Conservation (phyloP, 2,888 invertebrate genomes). For the Nephrotoma guestfalica region DNA sequence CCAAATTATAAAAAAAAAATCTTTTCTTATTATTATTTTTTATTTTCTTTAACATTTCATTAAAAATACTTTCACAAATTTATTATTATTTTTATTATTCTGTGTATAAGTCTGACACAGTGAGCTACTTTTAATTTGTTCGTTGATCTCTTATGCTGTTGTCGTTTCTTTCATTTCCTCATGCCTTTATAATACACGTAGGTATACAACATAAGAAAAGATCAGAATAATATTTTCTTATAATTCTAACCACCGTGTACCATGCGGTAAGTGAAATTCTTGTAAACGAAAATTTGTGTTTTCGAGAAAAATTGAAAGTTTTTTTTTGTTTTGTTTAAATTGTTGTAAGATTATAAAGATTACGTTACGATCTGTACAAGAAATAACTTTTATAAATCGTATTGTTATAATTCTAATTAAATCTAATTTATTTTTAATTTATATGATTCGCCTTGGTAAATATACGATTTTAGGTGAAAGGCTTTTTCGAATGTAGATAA, state of each 20-base stretch:
- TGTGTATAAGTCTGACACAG: background rate
- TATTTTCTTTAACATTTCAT: background rate
- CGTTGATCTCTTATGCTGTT: constrained; percentile 3
- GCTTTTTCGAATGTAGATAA: background rate
- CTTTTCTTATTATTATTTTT: background rate
- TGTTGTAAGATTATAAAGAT: background rate
- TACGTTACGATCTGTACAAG: background rate
- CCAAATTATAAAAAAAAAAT: background rate
- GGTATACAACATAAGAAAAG: background rate
- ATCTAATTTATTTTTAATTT: background rate
- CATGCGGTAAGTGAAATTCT: background rate
- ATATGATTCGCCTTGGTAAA: background rate
- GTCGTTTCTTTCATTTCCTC: background rate
- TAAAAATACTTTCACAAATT: constrained; percentile 4
- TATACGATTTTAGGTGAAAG: background rate
- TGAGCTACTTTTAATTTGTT: constrained; percentile 4
- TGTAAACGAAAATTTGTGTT: background rate
- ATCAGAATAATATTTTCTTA: background rate
- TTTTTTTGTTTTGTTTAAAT: background rate
- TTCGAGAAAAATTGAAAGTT: background rate
- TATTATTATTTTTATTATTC: background rate
- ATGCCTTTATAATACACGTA: background rate
- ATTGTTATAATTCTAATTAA: background rate
- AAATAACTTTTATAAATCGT: background rate
- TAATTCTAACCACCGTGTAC: background rate